phyloP scores from a whole-genome alignment of 2,888 invertebrate genomes.

The Nomada flava region DNA sequence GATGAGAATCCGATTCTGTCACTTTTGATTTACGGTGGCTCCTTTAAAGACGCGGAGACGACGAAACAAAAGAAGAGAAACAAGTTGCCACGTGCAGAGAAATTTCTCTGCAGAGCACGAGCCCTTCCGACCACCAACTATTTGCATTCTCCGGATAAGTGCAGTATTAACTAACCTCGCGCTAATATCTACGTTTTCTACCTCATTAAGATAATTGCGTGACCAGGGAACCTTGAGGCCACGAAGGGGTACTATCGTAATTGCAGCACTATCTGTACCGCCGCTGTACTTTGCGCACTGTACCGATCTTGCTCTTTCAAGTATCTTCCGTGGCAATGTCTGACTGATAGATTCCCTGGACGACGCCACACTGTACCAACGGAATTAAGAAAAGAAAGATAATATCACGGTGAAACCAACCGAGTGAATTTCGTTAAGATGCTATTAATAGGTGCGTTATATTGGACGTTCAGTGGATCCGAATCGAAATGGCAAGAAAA shows the following conservation, averaged over 20 bases:
- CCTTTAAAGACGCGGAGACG: slow-evolving; percentile 15
- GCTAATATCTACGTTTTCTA: slow-evolving; percentile 78
- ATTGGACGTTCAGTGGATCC: slow-evolving; percentile 1
- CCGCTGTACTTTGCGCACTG: background rate
- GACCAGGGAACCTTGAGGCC: slow-evolving; percentile 69
- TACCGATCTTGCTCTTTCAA: background rate
- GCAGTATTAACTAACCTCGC: slow-evolving; percentile 79
- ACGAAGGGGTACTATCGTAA: slow-evolving; percentile 57
- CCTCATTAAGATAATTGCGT: slow-evolving; percentile 80
- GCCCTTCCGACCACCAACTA: slow-evolving; percentile 58
- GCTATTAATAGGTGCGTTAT: background rate
- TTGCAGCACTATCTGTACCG: background rate
- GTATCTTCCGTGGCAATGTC: background rate
- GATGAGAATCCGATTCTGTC: slow-evolving; percentile 68
- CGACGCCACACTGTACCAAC: no score
- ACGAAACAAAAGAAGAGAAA: slow-evolving; percentile 7
- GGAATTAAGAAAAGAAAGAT: background rate
- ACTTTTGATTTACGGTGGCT: slow-evolving; percentile 69
- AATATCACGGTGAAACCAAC: background rate
- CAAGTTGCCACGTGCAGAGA: slow-evolving; percentile 22
- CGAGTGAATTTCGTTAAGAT: slow-evolving; percentile 41
- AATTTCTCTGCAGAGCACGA: slow-evolving; percentile 38
- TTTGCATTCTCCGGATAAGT: slow-evolving; percentile 75
- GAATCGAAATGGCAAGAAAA: background rate
- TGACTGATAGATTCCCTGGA: no score